Evolutionary conservation across 2,888 invertebrate species (phyloP).

Genomic region (Carcina quercana): DNA sequence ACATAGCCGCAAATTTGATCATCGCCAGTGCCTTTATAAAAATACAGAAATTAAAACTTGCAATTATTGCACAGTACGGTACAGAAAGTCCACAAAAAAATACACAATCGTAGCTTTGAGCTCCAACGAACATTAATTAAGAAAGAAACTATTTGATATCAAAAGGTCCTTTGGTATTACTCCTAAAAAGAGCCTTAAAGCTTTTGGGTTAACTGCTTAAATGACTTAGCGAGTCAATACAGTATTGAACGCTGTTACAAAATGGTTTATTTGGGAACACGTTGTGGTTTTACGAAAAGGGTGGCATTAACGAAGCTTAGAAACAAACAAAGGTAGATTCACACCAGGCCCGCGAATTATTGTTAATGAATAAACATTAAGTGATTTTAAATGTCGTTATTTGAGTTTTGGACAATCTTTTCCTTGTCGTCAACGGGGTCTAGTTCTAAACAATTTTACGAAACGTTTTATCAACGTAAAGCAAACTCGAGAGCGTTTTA

Average conservation of each 20-base stretch:
- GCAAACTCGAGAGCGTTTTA: no score
- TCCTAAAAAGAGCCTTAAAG: conserved; percentile 29
- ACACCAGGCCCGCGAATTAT: no score
- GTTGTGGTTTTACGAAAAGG: conserved; percentile 39
- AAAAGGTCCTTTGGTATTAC: conserved; percentile 30
- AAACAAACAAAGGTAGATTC: no score
- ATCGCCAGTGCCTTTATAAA: conserved; percentile 55
- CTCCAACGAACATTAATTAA: conserved; percentile 65
- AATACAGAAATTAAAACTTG: conserved; percentile 60
- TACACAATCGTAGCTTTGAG: conserved; percentile 58
- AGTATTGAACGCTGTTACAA: conserved; percentile 22
- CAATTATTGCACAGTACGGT: conserved; percentile 42
- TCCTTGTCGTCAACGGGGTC: no score
- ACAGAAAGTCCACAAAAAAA: conserved; percentile 50
- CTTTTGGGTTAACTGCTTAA: no score
- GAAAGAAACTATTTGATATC: conserved; percentile 42
- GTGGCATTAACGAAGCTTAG: conserved; percentile 25
- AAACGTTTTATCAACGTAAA: no score
- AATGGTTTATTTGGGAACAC: conserved; percentile 38
- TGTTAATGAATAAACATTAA: no score
- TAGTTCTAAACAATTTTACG: no score
- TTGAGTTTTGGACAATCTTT: no score
- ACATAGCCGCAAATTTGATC: no score
- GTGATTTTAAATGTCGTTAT: no score
- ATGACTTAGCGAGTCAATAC: no score